phyloP scores from a whole-genome alignment of 2,797 vertebrate species.

The Chrysocyon brachyurus region DNA sequence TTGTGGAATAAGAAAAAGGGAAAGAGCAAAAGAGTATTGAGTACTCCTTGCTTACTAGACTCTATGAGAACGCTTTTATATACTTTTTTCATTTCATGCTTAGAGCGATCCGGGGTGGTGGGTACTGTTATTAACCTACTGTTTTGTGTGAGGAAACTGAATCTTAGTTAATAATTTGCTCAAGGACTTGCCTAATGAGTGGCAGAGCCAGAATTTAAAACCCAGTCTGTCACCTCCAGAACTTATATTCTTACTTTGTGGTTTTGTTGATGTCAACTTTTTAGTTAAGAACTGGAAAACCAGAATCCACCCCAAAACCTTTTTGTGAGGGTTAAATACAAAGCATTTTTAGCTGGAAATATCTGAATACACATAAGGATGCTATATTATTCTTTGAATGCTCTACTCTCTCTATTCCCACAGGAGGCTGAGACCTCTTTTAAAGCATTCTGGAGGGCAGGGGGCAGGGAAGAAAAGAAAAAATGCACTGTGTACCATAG shows the following conservation, averaged over 20 bases:
- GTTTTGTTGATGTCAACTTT: not conserved
- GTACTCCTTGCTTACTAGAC: not conserved
- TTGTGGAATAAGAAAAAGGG: not conserved
- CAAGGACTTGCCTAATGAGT: not conserved
- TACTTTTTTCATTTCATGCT: not conserved
- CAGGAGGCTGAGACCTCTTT: not conserved
- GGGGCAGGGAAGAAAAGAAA: not conserved
- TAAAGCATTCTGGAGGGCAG: not conserved
- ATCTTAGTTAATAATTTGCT: not conserved
- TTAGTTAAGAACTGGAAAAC: not conserved
- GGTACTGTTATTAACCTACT: not conserved
- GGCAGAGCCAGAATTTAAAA: not conserved
- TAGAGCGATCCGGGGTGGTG: not conserved
- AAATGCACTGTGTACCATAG: not conserved
- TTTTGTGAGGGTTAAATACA: not conserved
- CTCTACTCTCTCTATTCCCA: not conserved
- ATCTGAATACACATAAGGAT: not conserved
- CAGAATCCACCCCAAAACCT: not conserved
- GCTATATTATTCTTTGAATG: not conserved
- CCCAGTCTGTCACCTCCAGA: not conserved
- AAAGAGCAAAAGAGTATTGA: not conserved
- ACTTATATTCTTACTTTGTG: not conserved
- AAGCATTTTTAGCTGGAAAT: not conserved
- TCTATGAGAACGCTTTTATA: not conserved
- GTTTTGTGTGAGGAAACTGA: not conserved